Conservation (phyloP, 2,797 vertebrate genomes). For the Tokudaia tokunoshimensis region DNA sequence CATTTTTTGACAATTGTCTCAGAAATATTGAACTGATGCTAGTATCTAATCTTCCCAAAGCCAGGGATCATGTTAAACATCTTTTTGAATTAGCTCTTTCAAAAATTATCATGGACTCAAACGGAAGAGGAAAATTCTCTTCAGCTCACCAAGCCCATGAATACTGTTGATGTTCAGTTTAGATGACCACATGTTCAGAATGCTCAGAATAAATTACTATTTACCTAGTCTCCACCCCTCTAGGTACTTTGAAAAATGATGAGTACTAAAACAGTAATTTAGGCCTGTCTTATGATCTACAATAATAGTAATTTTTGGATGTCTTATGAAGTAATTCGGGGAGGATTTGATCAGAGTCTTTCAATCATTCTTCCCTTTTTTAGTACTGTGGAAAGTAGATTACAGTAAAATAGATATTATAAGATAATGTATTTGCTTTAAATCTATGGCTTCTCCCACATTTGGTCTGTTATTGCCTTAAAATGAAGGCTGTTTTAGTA, state of each 20-base stretch:
- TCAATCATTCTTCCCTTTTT: conserved; percentile 72
- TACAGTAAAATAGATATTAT: conserved; percentile 50
- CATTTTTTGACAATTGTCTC: conserved; percentile 10
- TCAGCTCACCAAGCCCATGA: background rate
- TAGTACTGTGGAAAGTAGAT: conserved; percentile 66
- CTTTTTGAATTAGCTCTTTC: conserved; percentile 24
- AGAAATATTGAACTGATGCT: conserved; percentile 62
- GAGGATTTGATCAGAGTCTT: conserved; percentile 62
- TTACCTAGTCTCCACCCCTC: background rate
- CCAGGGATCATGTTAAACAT: conserved; percentile 50
- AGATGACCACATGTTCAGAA: conserved; percentile 57
- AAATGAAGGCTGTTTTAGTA: background rate
- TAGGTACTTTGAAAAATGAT: conserved; percentile 64
- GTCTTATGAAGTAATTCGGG: conserved; percentile 59
- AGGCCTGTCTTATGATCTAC: conserved; percentile 47
- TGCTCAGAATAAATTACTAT: conserved; percentile 67
- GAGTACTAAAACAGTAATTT: conserved; percentile 58
- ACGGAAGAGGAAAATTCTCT: conserved; percentile 20
- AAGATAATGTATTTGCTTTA: background rate
- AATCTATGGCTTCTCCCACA: background rate
- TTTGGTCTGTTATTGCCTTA: conserved; percentile 5
- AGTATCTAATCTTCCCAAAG: conserved; percentile 52
- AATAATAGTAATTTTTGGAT: conserved; percentile 26
- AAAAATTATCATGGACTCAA: conserved; percentile 34
- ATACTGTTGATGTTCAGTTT: background rate